Evolutionary conservation across 2,888 invertebrate genomes (phyloP).

Genomic region (Entomobrya multifasciata): DNA sequence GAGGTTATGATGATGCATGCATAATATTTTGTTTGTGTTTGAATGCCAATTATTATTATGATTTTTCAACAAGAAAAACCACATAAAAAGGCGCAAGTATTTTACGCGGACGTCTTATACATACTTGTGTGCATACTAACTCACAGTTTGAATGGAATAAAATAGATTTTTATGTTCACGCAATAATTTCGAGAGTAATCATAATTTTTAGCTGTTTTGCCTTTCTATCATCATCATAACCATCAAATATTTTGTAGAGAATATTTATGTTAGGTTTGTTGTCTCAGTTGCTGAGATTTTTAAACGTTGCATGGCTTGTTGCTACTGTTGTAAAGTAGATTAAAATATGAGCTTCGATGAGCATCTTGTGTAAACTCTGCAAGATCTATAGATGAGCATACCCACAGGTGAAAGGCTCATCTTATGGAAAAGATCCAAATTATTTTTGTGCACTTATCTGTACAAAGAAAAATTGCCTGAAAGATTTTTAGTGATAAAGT

Average conservation of each 20-base stretch:
- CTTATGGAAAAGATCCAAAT: constrained; percentile 44
- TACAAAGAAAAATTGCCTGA: not conserved
- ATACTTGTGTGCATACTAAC: not conserved
- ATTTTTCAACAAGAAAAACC: constrained; percentile 45
- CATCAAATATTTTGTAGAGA: not conserved
- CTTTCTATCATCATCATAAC: constrained; percentile 20
- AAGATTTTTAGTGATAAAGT: constrained; percentile 9
- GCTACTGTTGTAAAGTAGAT: constrained; percentile 46
- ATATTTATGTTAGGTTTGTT: not conserved
- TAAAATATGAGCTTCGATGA: constrained; percentile 58
- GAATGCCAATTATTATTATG: constrained; percentile 55
- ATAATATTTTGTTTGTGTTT: constrained; percentile 33
- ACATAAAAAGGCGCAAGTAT: constrained; percentile 29
- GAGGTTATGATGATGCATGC: constrained; percentile 25
- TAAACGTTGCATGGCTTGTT: not conserved
- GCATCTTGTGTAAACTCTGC: constrained; percentile 44
- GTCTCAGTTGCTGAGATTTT: constrained; percentile 33
- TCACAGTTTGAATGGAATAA: constrained; percentile 42
- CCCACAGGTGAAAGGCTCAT: too few relatives aligned
- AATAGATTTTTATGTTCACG: constrained; percentile 70
- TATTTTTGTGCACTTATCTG: not conserved
- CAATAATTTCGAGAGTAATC: constrained; percentile 65
- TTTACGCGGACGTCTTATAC: not conserved
- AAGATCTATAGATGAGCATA: too few relatives aligned
- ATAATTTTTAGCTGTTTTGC: constrained; percentile 46